phyloP scores from a whole-genome alignment of 37 sponge, comb jelly and placozoan genomes.

The Spongia lamella region DNA sequence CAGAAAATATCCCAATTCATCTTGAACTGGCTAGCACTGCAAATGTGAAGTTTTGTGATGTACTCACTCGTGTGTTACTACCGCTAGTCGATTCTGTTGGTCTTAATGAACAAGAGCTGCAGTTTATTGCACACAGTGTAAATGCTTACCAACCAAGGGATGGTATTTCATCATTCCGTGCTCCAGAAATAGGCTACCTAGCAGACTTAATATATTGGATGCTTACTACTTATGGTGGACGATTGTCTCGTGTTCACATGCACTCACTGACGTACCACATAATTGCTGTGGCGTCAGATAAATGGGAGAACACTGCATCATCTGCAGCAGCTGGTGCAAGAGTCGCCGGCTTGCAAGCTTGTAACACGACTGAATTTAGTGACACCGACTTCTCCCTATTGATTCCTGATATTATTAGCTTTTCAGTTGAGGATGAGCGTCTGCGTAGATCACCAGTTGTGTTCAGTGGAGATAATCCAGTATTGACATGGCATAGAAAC shows the following conservation, averaged over 20 bases:
- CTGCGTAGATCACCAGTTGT: constrained; percentile 26
- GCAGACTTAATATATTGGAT: constrained; percentile 83
- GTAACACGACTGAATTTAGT: constrained; percentile 38
- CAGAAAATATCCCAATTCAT: constrained; percentile 54
- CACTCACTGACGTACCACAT: constrained; percentile 84
- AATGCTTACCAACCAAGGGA: constrained; percentile 45
- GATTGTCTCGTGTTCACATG: constrained; percentile 80
- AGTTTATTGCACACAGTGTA: constrained; percentile 34
- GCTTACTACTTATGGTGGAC: constrained; percentile 34
- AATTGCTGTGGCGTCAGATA: constrained; percentile 33
- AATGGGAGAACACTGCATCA: constrained; percentile 44
- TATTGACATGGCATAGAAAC: constrained; percentile 62
- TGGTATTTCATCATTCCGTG: neutral
- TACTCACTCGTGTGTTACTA: constrained; percentile 39
- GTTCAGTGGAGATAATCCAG: constrained; percentile 29
- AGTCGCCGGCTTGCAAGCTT: constrained; percentile 79
- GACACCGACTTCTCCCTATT: constrained; percentile 38
- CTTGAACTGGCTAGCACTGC: constrained; percentile 89
- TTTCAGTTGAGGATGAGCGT: constrained; percentile 40
- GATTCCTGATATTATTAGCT: constrained; percentile 46
- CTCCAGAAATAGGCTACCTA: constrained; percentile 40
- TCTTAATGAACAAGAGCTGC: constrained; percentile 91
- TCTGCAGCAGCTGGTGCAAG: constrained; percentile 66
- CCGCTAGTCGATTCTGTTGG: constrained; percentile 80
- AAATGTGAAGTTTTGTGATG: constrained; percentile 41